These are phyloP conservation scores for Drosophila pruinosa DNA, from an alignment of 1,140 invertebrate genomes.

Conservation along the genomic window DNA sequence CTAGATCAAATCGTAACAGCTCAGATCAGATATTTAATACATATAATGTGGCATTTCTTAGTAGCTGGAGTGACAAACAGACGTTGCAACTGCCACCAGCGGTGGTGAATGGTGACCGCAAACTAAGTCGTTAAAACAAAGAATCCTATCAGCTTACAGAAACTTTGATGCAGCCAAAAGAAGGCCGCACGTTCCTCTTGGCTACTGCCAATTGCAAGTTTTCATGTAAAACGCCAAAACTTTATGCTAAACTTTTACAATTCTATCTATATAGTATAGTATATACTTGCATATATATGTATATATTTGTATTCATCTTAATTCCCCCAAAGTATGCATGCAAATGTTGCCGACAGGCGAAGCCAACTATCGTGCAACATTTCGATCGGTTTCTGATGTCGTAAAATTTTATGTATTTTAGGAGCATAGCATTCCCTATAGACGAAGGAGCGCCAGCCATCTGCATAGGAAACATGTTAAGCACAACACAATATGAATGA, in stretches of 20 bases:
- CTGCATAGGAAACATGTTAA: slow-evolving; percentile 55
- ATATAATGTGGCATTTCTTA: background rate
- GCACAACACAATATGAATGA: slow-evolving; percentile 47
- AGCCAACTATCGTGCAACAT: slow-evolving; percentile 55
- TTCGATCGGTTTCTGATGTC: slow-evolving; percentile 52
- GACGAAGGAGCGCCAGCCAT: slow-evolving; percentile 22
- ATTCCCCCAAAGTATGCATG: slow-evolving; percentile 66
- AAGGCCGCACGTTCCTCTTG: slow-evolving; percentile 39
- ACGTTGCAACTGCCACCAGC: background rate
- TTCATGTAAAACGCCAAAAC: slow-evolving; percentile 74
- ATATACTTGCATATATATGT: background rate
- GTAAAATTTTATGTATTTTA: slow-evolving; percentile 62
- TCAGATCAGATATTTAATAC: background rate
- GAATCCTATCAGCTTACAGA: slow-evolving; percentile 71
- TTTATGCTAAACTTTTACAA: slow-evolving; percentile 74
- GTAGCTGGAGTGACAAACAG: slow-evolving; percentile 2
- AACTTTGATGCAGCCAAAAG: slow-evolving; percentile 46
- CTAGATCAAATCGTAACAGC: background rate
- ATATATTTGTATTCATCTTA: slow-evolving; percentile 55
- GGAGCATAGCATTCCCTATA: slow-evolving; percentile 11
- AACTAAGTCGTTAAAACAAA: slow-evolving; percentile 79
- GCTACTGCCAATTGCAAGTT: slow-evolving; percentile 73
- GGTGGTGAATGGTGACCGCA: slow-evolving; percentile 38
- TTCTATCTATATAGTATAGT: slow-evolving; percentile 40
- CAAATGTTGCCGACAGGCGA: slow-evolving; percentile 61